Conservation (phyloP, 1,140 invertebrate genomes). For the Trypoxylus dichotomus region DNA sequence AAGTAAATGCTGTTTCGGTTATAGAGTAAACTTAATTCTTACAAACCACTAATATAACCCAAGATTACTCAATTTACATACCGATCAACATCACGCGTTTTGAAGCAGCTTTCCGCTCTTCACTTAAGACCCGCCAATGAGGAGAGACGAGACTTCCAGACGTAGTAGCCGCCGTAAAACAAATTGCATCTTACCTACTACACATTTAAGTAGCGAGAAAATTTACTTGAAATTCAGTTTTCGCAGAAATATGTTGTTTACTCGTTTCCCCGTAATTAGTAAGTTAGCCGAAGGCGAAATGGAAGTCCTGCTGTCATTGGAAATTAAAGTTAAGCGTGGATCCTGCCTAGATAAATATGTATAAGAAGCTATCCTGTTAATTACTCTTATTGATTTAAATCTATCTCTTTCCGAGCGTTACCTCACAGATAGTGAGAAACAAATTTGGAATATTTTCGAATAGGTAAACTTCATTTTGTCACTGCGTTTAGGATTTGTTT, state of each 20-base stretch:
- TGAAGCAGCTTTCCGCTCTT: neutral
- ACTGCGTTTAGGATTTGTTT: neutral
- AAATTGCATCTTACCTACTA: slow-evolving; percentile 11
- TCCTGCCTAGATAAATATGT: slow-evolving; percentile 37
- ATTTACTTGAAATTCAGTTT: slow-evolving; percentile 38
- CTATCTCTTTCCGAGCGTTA: neutral
- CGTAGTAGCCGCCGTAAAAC: neutral
- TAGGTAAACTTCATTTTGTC: neutral
- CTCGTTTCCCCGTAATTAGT: slow-evolving; percentile 36
- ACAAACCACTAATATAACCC: neutral
- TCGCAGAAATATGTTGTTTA: slow-evolving; percentile 40
- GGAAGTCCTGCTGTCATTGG: slow-evolving; percentile 36
- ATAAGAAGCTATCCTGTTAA: slow-evolving; percentile 36
- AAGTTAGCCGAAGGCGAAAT: slow-evolving; percentile 31
- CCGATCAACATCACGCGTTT: neutral
- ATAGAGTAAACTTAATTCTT: neutral
- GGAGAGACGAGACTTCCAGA: neutral
- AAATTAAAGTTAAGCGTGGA: slow-evolving; percentile 38
- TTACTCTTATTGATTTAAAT: slow-evolving; percentile 32
- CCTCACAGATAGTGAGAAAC: neutral
- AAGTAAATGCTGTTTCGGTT: neutral
- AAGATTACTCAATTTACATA: slow-evolving; percentile 18
- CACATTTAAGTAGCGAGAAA: slow-evolving; percentile 17
- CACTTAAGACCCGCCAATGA: neutral
- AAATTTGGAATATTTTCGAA: neutral